phyloP scores from a whole-genome alignment of 2,797 vertebrate species.

The Diceros bicornis region DNA sequence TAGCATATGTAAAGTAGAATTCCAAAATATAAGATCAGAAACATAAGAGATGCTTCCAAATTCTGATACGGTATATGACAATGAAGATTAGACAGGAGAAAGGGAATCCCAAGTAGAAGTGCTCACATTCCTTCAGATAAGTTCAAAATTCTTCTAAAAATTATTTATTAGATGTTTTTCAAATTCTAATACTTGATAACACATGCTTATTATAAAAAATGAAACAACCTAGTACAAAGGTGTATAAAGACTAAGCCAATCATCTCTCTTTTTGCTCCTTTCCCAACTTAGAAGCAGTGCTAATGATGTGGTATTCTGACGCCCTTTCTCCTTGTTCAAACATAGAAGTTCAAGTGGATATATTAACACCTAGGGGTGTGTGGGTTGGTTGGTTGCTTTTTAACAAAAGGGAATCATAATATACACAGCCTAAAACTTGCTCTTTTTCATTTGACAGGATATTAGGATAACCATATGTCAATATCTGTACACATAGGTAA shows the following conservation, averaged over 20 bases:
- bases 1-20: background rate
- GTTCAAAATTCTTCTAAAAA: background rate
- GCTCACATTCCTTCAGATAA: background rate
- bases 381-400: background rate
- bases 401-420: constrained; percentile 12
- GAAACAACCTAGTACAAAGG: background rate
- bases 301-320: background rate
- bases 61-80: background rate
- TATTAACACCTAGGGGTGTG: background rate
- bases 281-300: background rate
- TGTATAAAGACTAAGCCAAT: background rate
- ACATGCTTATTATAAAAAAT: constrained; percentile 2
- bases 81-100: constrained; percentile 14
- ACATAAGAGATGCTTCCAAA: background rate
- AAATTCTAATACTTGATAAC: background rate
- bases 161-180: constrained; percentile 25
- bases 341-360: background rate
- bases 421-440: background rate
- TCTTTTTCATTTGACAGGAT: constrained; percentile 1
- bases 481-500: background rate
- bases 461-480: background rate
- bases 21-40: constrained; percentile 22
- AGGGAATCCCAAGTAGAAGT: background rate
- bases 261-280: background rate
- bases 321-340: background rate